phyloP scores from a whole-genome alignment of 2,888 invertebrate genomes.

The Meloe dianella region DNA sequence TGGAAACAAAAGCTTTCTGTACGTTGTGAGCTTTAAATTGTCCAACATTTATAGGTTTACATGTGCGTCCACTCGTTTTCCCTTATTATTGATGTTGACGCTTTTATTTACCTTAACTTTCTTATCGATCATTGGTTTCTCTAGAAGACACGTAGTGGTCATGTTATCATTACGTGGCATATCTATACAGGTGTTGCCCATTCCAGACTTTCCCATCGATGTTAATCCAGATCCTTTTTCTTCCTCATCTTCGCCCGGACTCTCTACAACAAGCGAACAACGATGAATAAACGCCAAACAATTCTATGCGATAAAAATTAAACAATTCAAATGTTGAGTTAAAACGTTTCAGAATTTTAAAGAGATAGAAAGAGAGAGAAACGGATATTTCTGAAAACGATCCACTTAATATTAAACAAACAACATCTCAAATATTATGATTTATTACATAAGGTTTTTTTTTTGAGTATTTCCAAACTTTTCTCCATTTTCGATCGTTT shows the following conservation, averaged over 20 bases:
- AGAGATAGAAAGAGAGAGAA: too few relatives aligned
- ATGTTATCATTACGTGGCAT: conserved; percentile 64
- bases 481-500: not conserved
- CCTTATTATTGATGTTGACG: too few relatives aligned
- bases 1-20: too few relatives aligned
- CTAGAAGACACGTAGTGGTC: conserved; percentile 63
- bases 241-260: conserved; percentile 66
- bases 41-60: too few relatives aligned
- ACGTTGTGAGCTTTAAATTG: too few relatives aligned
- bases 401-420: conserved; percentile 1
- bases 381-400: not conserved
- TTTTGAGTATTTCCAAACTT: too few relatives aligned
- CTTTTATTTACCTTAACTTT: conserved; percentile 79
- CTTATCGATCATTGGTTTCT: conserved; percentile 72
- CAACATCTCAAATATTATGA: not conserved
- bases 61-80: too few relatives aligned
- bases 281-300: too few relatives aligned
- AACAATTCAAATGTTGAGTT: conserved; percentile 23
- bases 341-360: conserved; percentile 11
- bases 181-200: conserved; percentile 62
- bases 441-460: not conserved
- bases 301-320: too few relatives aligned
- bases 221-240: conserved; percentile 50
- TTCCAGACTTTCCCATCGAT: conserved; percentile 55
- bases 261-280: conserved; percentile 61